Conservation (phyloP, 2,888 invertebrate genomes). For the Onchidella celtica region DNA sequence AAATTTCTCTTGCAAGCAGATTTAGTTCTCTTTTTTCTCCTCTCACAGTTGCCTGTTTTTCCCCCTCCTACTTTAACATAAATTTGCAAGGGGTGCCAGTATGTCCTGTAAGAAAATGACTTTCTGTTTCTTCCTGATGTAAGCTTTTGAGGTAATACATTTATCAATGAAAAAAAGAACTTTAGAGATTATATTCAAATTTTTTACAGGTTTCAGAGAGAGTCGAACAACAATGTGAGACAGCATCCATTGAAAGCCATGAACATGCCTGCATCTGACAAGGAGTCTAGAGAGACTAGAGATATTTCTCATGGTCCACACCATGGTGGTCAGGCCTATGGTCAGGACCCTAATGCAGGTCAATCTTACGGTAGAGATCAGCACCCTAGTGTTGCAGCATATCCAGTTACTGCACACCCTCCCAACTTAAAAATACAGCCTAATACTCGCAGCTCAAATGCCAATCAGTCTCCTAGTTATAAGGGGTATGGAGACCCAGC, state of each 20-base stretch:
- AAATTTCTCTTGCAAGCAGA: too few relatives aligned
- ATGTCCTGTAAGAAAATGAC: too few relatives aligned
- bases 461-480: conserved; percentile 25
- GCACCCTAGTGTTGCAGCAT: not conserved
- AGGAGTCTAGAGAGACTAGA: not conserved
- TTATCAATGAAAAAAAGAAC: too few relatives aligned
- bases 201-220: conserved; percentile 52
- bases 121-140: too few relatives aligned
- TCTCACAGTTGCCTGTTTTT: too few relatives aligned
- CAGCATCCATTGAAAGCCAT: conserved; percentile 19
- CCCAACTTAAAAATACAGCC: not conserved
- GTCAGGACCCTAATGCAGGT: not conserved
- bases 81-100: too few relatives aligned
- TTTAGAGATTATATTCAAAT: too few relatives aligned
- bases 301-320: not conserved
- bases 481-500: conserved; percentile 38
- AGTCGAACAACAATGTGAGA: conserved; percentile 54
- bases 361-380: not conserved
- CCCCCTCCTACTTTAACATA: too few relatives aligned
- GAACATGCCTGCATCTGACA: not conserved
- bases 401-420: not conserved
- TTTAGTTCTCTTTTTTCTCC: too few relatives aligned
- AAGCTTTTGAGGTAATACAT: too few relatives aligned
- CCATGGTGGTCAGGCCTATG: not conserved
- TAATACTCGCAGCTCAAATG: not conserved